A percentile compares a stretch with the other conserved stretches of the same genome.
These are phyloP conservation scores for Tympanoctomys barrerae DNA, from an alignment of 2,797 vertebrate genomes.

Conservation along the genomic window DNA sequence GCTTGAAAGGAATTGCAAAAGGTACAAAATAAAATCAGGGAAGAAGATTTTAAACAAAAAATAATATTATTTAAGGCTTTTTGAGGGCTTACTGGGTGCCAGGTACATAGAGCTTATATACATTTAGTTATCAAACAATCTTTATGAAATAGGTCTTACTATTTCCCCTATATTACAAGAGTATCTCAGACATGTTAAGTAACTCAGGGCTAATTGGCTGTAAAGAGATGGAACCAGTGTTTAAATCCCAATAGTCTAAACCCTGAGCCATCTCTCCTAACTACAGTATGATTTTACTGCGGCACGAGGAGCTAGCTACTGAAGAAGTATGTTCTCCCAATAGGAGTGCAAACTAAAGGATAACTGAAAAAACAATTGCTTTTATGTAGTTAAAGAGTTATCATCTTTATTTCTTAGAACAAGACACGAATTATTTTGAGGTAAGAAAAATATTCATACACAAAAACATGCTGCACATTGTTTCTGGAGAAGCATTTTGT, in stretches of 20 bases:
- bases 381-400: neutral
- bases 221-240: neutral
- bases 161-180: neutral
- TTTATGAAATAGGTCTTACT: neutral
- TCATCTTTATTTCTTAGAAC: neutral
- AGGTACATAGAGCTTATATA: neutral
- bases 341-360: neutral
- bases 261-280: neutral
- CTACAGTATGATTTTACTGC: neutral
- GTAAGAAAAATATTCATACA: neutral
- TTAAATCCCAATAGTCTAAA: neutral
- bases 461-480: neutral
- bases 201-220: neutral
- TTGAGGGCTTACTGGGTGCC: neutral
- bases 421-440: neutral
- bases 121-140: neutral
- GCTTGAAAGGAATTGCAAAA: neutral
- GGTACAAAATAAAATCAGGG: neutral
- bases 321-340: neutral
- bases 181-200: neutral
- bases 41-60: conserved; percentile 7
- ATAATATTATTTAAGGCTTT: neutral
- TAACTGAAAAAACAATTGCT: neutral
- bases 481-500: neutral
- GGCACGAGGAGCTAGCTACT: neutral